Conservation (phyloP, 2,888 invertebrate genomes). For the Megastigmus dorsalis region DNA sequence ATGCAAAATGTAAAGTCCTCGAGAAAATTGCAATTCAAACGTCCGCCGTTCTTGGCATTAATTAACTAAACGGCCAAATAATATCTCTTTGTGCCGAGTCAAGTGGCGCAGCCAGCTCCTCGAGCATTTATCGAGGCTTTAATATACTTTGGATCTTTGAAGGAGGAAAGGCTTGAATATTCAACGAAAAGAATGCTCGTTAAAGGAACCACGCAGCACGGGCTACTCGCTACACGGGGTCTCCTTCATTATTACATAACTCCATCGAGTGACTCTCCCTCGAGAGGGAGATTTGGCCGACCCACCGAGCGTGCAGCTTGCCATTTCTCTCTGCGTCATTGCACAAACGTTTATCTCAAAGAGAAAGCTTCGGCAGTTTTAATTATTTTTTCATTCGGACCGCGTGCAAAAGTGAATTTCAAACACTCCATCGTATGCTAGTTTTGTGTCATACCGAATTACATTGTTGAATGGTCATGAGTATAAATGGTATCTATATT, state of each 20-base stretch:
- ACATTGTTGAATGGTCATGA: no score
- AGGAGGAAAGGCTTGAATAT: slow-evolving; percentile 36
- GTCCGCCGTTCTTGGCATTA: not conserved
- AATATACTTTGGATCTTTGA: slow-evolving; percentile 23
- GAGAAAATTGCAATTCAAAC: slow-evolving; percentile 21
- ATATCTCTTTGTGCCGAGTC: slow-evolving; percentile 13
- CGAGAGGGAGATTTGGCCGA: not conserved
- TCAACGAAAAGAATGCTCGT: slow-evolving; percentile 5
- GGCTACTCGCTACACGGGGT: slow-evolving; percentile 5
- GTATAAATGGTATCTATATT: no score
- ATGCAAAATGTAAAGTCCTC: no score
- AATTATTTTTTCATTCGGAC: no score
- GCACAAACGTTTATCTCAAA: no score
- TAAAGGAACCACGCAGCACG: not conserved
- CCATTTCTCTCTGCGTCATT: not conserved
- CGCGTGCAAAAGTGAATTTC: no score
- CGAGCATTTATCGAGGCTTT: slow-evolving; percentile 33
- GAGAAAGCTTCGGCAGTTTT: no score
- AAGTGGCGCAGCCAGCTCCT: not conserved
- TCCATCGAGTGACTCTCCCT: not conserved
- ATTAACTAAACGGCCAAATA: slow-evolving; percentile 26
- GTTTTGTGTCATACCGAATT: no score
- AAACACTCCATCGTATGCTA: no score
- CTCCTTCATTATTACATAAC: slow-evolving; percentile 15
- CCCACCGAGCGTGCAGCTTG: not conserved